Evolutionary conservation across 92 coral and sea anemone genomes (phyloP).

Genomic region (Porites lobata): DNA sequence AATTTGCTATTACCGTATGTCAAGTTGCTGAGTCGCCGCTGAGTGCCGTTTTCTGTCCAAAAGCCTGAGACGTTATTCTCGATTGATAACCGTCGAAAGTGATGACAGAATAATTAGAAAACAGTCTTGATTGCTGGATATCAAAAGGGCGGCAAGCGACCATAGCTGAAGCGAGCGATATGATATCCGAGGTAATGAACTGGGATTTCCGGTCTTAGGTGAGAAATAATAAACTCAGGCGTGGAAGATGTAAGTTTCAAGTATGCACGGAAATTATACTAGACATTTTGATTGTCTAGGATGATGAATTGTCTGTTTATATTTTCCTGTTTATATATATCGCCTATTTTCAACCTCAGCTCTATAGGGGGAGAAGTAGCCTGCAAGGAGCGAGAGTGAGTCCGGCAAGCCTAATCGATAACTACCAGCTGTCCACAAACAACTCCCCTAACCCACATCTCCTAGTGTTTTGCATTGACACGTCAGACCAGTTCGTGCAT

Average conservation of each 20-base stretch:
- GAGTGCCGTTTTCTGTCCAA: neutral
- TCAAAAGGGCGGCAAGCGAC: constrained; percentile 8
- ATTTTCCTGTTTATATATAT: neutral
- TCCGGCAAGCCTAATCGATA: too few relatives aligned
- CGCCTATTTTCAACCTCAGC: neutral
- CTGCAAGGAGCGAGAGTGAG: too few relatives aligned
- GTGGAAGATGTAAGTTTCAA: constrained; percentile 10
- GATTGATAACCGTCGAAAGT: neutral
- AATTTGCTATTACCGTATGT: neutral
- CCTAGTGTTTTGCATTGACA: too few relatives aligned
- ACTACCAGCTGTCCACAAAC: too few relatives aligned
- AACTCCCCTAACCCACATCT: too few relatives aligned
- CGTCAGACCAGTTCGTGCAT: too few relatives aligned
- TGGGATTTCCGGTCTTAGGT: constrained; percentile 49
- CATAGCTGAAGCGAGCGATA: neutral
- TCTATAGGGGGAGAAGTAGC: too few relatives aligned
- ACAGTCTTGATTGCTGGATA: neutral
- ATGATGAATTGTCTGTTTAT: too few relatives aligned
- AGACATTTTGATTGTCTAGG: too few relatives aligned
- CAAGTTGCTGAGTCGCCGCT: neutral
- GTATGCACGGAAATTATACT: constrained; percentile 14
- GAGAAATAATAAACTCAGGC: constrained; percentile 15
- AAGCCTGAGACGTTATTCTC: constrained; percentile 28
- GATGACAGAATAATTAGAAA: constrained; percentile 43
- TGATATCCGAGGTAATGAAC: constrained; percentile 11